phyloP scores from a whole-genome alignment of 1,140 invertebrate species.

The Asbolus verrucosus region DNA sequence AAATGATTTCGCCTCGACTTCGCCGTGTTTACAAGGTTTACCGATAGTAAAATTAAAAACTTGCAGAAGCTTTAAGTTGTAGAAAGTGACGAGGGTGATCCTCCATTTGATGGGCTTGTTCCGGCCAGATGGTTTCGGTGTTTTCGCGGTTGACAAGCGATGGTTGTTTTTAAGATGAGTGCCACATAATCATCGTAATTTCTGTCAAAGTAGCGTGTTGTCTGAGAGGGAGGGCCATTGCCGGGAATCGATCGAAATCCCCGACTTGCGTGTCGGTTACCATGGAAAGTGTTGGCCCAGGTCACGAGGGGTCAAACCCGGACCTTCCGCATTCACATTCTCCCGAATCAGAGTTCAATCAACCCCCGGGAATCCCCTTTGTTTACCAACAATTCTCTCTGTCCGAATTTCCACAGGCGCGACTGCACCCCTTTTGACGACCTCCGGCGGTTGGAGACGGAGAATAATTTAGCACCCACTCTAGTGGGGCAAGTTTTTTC shows the following conservation, averaged over 20 bases:
- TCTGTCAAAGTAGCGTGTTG: slow-evolving; percentile 40
- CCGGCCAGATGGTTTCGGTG: no score
- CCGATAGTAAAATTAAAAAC: slow-evolving; percentile 14
- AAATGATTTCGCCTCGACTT: neutral
- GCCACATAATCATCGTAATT: slow-evolving; percentile 36
- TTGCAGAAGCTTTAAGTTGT: neutral
- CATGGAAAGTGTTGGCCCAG: slow-evolving; percentile 66
- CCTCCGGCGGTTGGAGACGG: no score
- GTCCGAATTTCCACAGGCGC: neutral
- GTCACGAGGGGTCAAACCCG: slow-evolving; percentile 65
- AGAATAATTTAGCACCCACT: no score
- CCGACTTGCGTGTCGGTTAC: slow-evolving; percentile 65
- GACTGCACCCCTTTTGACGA: no score
- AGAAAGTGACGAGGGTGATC: no score
- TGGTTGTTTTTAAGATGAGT: slow-evolving; percentile 40
- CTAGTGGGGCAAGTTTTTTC: no score
- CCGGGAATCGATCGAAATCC: slow-evolving; percentile 61
- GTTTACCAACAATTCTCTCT: slow-evolving; percentile 50
- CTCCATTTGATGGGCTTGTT: no score
- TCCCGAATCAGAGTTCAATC: slow-evolving; percentile 51
- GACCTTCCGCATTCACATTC: slow-evolving; percentile 61
- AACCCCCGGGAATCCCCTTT: slow-evolving; percentile 51
- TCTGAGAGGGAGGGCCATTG: slow-evolving; percentile 52
- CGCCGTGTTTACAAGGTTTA: slow-evolving; percentile 7
- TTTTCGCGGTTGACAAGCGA: no score